Evolutionary conservation across 2,888 invertebrate genomes (phyloP).

Genomic region (Noctua fimbriata): DNA sequence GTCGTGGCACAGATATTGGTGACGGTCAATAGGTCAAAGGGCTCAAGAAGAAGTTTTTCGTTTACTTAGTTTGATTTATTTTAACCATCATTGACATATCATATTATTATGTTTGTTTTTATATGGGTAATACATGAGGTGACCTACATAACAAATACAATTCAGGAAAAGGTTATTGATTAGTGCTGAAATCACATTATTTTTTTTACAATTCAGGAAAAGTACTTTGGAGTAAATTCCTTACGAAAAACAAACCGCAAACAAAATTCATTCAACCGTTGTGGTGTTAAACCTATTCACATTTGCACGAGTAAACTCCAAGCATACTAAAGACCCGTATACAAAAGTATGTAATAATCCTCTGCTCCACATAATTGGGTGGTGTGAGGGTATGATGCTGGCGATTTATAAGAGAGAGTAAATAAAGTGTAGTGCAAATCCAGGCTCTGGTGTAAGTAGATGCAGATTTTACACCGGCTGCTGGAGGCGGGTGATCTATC

Average conservation of each 20-base stretch:
- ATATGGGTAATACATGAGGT: too few species aligned
- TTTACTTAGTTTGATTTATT: not conserved
- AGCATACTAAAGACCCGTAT: slow-evolving; percentile 23
- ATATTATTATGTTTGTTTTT: too few species aligned
- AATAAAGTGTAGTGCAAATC: slow-evolving; percentile 82
- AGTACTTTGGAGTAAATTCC: not conserved
- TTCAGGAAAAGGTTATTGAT: not conserved
- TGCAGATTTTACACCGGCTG: slow-evolving; percentile 83
- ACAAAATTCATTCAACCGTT: slow-evolving; percentile 34
- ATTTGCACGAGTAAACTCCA: slow-evolving; percentile 26
- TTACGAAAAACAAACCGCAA: slow-evolving; percentile 16
- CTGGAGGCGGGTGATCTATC: slow-evolving; percentile 83
- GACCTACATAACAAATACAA: too few species aligned
- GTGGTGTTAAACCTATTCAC: slow-evolving; percentile 24
- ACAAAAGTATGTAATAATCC: slow-evolving; percentile 55
- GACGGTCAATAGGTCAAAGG: not conserved
- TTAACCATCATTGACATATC: not conserved
- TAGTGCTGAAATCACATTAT: not conserved
- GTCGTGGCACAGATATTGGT: not conserved
- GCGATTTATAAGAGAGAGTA: slow-evolving; percentile 78
- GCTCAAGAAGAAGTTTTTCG: not conserved
- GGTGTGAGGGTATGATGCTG: slow-evolving; percentile 66
- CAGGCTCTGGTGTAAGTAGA: slow-evolving; percentile 79
- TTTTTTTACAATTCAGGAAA: not conserved
- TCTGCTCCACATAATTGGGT: slow-evolving; percentile 59